These are phyloP conservation scores for Rhinophrynus dorsalis DNA, from an alignment of 2,797 vertebrate species.

Conservation along the genomic window DNA sequence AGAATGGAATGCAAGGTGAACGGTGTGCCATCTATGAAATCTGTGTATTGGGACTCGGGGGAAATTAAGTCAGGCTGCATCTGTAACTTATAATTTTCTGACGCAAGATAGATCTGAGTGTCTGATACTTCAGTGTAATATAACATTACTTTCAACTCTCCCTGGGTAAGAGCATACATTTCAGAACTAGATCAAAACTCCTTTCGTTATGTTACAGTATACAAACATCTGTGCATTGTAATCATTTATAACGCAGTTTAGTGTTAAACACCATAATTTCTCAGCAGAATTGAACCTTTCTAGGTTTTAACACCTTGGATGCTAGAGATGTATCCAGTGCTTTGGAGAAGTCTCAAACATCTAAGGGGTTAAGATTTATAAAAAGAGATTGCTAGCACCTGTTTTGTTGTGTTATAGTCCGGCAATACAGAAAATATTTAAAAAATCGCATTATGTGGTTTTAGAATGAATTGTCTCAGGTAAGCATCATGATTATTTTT, in stretches of 20 bases:
- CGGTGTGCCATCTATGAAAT: conserved; percentile 3
- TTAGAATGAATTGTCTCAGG: too few relatives aligned
- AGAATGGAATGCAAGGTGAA: conserved; percentile 5
- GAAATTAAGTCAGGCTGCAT: conserved; percentile 31
- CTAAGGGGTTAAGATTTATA: too few relatives aligned
- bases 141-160: conserved; percentile 29
- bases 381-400: too few relatives aligned
- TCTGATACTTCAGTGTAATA: conserved; percentile 25
- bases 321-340: too few relatives aligned
- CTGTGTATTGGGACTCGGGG: conserved; percentile 7
- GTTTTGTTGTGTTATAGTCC: too few relatives aligned
- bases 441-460: too few relatives aligned
- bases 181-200: not conserved
- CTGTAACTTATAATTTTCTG: conserved; percentile 16
- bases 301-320: too few relatives aligned
- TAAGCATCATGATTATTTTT: too few relatives aligned
- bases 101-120: not conserved
- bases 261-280: not conserved
- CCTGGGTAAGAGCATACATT: conserved; percentile 1
- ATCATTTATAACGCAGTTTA: not conserved
- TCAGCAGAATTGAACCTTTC: not conserved
- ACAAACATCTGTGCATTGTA: not conserved
- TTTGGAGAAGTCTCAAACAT: too few relatives aligned
- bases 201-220: not conserved
- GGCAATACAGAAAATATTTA: too few relatives aligned